These are phyloP conservation scores for Ecliptopera silaceata DNA, from an alignment of 2,888 invertebrate genomes.

Conservation along the genomic window DNA sequence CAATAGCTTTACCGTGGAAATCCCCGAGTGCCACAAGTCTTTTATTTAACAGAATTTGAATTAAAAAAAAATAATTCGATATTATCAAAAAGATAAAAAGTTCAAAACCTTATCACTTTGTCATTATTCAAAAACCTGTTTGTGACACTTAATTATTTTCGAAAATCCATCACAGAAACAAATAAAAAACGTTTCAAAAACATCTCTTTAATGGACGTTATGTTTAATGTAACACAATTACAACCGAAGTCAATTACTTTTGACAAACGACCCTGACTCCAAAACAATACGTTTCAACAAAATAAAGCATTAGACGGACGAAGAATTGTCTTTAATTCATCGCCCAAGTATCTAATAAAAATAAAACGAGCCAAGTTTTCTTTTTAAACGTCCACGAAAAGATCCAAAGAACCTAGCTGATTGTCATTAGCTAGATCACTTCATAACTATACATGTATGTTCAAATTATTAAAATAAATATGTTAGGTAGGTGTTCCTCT, in stretches of 20 bases:
- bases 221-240: constrained; percentile 29
- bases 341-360: constrained; percentile 37
- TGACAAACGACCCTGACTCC: constrained; percentile 25
- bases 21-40: too few relatives aligned
- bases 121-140: background rate
- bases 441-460: too few relatives aligned
- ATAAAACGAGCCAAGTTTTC: constrained; percentile 40
- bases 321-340: constrained; percentile 40
- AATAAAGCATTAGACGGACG: constrained; percentile 27
- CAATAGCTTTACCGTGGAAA: too few relatives aligned
- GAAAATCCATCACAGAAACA: background rate
- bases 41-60: too few relatives aligned
- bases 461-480: too few relatives aligned
- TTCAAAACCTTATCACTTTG: background rate
- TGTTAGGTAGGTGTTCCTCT: too few relatives aligned
- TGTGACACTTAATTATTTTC: background rate
- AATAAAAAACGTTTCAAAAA: constrained; percentile 10
- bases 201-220: constrained; percentile 25
- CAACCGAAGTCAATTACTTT: constrained; percentile 27
- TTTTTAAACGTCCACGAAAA: constrained; percentile 26
- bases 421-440: constrained; percentile 15
- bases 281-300: constrained; percentile 25
- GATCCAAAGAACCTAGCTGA: constrained; percentile 15
- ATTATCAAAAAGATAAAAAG: too few relatives aligned
- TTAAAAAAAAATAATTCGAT: too few relatives aligned